Conservation (phyloP, 2,797 vertebrate genomes). For the Gobionotothen gibberifrons region DNA sequence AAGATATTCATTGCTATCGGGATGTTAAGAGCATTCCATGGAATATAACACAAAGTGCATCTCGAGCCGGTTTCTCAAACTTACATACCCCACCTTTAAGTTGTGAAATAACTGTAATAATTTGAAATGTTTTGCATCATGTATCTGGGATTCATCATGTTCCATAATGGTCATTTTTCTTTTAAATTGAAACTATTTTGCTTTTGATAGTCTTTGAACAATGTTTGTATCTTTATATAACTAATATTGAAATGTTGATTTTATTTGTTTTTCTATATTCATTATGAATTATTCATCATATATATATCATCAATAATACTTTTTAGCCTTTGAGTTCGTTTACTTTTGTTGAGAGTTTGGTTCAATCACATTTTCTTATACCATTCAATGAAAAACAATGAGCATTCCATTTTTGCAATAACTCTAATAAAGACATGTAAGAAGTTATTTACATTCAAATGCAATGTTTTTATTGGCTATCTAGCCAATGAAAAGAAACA, state of each 20-base stretch:
- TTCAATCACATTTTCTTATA: not conserved
- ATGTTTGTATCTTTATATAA: not conserved
- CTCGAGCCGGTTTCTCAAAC: no score
- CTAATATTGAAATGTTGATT: no score
- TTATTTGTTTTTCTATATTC: not conserved
- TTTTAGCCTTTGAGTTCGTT: not conserved
- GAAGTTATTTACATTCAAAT: not conserved
- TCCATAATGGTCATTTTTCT: not conserved
- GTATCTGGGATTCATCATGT: not conserved
- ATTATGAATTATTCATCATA: no score
- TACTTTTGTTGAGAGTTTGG: not conserved
- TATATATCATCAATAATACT: not conserved
- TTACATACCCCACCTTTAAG: no score
- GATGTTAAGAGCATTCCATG: no score
- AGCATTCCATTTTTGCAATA: not conserved
- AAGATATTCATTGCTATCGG: no score
- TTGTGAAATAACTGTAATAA: not conserved
- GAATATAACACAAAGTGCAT: no score
- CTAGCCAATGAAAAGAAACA: not conserved
- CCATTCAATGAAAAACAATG: conserved; percentile 4
- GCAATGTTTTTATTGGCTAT: not conserved
- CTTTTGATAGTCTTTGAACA: not conserved
- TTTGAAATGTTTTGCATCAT: not conserved
- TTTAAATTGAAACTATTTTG: not conserved
- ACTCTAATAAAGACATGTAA: conserved; percentile 18